A percentile compares a stretch with the other conserved stretches of the same genome.
phyloP scores from a whole-genome alignment of 2,888 invertebrate genomes.

The Mesorhabditis belari region DNA sequence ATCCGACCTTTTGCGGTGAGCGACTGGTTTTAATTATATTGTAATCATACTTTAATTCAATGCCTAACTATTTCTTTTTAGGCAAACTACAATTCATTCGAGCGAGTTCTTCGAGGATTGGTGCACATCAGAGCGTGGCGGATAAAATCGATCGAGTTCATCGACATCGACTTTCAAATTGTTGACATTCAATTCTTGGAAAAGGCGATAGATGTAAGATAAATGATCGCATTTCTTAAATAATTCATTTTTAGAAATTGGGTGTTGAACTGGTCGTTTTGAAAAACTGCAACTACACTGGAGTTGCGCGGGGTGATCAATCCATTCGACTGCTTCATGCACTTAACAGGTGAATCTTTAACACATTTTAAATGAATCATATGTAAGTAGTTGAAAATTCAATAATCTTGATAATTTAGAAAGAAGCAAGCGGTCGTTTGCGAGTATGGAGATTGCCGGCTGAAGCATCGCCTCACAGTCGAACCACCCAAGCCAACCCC shows the following conservation, averaged over 20 bases:
- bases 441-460: conserved; percentile 33
- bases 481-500: not conserved
- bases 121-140: conserved; percentile 35
- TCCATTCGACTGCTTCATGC: conserved; percentile 30
- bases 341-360: conserved; percentile 16
- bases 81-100: conserved; percentile 29
- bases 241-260: conserved; percentile 19
- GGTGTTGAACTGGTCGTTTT: conserved; percentile 34
- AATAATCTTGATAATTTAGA: not conserved
- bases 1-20: conserved; percentile 33
- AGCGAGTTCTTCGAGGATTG: conserved; percentile 22
- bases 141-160: conserved; percentile 36
- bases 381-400: not conserved
- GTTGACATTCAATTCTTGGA: conserved; percentile 32
- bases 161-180: conserved; percentile 33
- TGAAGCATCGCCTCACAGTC: conserved; percentile 26
- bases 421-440: conserved; percentile 27
- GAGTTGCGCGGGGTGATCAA: conserved; percentile 26
- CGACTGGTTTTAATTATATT: not conserved
- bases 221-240: no score
- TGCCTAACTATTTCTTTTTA: not conserved
- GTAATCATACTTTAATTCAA: not conserved
- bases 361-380: not conserved
- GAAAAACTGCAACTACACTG: conserved; percentile 33
- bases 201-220: conserved; percentile 24